Evolutionary conservation across 1,140 invertebrate species (phyloP), one percentile per base, ranked within the genome.

Genomic region (Lineus longissimus): DNA sequence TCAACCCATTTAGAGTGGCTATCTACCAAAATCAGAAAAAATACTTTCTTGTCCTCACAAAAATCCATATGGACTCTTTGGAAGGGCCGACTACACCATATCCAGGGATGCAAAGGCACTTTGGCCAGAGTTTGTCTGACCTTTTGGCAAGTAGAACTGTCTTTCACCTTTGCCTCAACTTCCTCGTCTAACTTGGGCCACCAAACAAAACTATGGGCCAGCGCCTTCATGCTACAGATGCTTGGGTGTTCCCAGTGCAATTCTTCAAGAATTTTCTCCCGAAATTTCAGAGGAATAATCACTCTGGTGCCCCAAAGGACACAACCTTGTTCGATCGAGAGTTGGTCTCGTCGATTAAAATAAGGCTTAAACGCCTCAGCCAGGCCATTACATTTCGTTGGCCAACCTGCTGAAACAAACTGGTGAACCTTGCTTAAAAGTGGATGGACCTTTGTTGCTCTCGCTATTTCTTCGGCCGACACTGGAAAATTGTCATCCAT

Each of bases 121-220:
- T 62, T 64, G 58, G 22, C 23, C 9, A 65, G 74, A 9, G 55
- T 71, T 66, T 27, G 69, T 19, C 59, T 40, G 22, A 63, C 55
- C 61, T 68, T 68, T 25, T 72, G 67, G 65, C 78, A 81, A 19
- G 17, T 56, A 19, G 29, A 11, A 62, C 69, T 69, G 2, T 33
- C 19, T n/a, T 31, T 22, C 2, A 41, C 30, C 19, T 6, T 30
- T 2, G 29, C 25, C 15, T 81, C 76, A 51, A 84, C 75, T 13
- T 82, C 76, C 2, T 60, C 62, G 65, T 83, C 81, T 0, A 86
- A 73, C 11, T 73, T 69, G 27, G 76, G 76, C 83, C 83, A 86
- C 73, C 76, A 85, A 1, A 82, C 67, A 59, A 79, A 78, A 2
- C 63, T 71, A 0, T 83, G 61, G 4, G 83, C 78, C 4, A 77